Percentiles rank a stretch among this genome's conserved stretches.
Conservation (phyloP, 2,888 invertebrate species). For the Caenorhabditis uteleia region DNA sequence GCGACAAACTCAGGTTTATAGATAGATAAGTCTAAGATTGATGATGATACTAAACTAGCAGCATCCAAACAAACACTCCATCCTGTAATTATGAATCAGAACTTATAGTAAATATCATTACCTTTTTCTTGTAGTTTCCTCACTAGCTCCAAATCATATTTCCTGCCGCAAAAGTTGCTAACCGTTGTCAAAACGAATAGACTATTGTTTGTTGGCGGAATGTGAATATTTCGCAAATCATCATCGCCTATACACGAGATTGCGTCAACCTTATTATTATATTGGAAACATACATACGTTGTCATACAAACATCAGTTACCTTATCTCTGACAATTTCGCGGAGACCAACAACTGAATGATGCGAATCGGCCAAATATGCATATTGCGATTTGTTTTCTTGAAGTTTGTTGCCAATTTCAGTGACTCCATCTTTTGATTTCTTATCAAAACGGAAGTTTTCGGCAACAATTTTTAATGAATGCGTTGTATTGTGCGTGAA, state of each 20-base stretch:
- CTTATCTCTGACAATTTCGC: conserved; percentile 76
- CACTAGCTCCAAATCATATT: conserved; percentile 74
- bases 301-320: conserved; percentile 2
- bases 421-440: not conserved
- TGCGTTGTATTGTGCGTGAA: conserved; percentile 94
- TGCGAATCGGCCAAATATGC: conserved; percentile 83
- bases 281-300: not conserved
- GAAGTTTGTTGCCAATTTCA: conserved; percentile 7
- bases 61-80: conserved; percentile 82
- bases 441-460: conserved; percentile 76
- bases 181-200: conserved; percentile 88
- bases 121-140: conserved; percentile 44
- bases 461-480: conserved; percentile 83
- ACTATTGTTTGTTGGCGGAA: conserved; percentile 16
- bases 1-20: conserved; percentile 86
- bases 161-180: conserved; percentile 91
- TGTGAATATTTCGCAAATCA: conserved; percentile 1
- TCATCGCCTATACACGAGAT: conserved; percentile 28
- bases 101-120: conserved; percentile 4
- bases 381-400: conserved; percentile 16
- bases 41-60: conserved; percentile 82
- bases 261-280: conserved; percentile 17
- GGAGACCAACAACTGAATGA: conserved; percentile 91
- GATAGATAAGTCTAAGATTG: conserved; percentile 78
- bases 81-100: conserved; percentile 22